A percentile compares a stretch with the other conserved stretches of the same genome.
phyloP scores from a whole-genome alignment of 2,113 vertebrate genomes.

The Eulemur macaco region DNA sequence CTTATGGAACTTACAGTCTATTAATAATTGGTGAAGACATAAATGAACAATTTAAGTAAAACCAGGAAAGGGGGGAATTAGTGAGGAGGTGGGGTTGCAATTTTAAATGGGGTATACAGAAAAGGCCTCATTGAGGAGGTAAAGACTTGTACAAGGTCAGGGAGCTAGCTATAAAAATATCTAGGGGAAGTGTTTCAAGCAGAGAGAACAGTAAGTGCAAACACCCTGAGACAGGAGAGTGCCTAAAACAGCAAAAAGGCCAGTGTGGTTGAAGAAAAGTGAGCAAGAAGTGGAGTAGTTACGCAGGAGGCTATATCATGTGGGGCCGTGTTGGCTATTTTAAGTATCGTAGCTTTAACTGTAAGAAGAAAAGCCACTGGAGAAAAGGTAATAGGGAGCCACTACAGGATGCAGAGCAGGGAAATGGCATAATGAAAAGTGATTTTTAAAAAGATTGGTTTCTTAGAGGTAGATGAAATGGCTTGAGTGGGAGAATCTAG shows the following conservation, averaged over 20 bases:
- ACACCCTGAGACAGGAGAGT: slow-evolving; percentile 21
- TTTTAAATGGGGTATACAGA: slow-evolving; percentile 17
- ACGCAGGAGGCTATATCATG: background rate
- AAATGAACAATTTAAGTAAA: slow-evolving; percentile 16
- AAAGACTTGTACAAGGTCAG: slow-evolving; percentile 48
- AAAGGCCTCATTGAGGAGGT: slow-evolving; percentile 5
- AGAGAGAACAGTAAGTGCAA: slow-evolving; percentile 12
- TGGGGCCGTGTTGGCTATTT: slow-evolving; percentile 38
- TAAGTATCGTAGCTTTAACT: slow-evolving; percentile 28
- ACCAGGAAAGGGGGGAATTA: background rate
- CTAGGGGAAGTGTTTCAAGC: slow-evolving; percentile 27
- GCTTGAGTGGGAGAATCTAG: background rate
- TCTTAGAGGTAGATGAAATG: slow-evolving; percentile 4
- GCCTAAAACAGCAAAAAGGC: slow-evolving; percentile 49
- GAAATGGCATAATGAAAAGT: slow-evolving; percentile 6
- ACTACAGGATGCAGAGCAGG: background rate
- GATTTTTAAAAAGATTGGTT: slow-evolving; percentile 25
- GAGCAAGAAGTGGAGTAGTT: background rate
- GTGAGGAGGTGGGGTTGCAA: background rate
- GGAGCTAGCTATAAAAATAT: slow-evolving; percentile 45
- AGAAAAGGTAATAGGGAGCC: slow-evolving; percentile 38
- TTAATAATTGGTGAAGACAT: background rate
- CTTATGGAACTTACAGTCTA: background rate
- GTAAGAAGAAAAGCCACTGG: slow-evolving; percentile 21
- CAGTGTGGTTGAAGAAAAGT: background rate